phyloP scores from a whole-genome alignment of 2,113 vertebrate species.

The Pantherophis guttatus region DNA sequence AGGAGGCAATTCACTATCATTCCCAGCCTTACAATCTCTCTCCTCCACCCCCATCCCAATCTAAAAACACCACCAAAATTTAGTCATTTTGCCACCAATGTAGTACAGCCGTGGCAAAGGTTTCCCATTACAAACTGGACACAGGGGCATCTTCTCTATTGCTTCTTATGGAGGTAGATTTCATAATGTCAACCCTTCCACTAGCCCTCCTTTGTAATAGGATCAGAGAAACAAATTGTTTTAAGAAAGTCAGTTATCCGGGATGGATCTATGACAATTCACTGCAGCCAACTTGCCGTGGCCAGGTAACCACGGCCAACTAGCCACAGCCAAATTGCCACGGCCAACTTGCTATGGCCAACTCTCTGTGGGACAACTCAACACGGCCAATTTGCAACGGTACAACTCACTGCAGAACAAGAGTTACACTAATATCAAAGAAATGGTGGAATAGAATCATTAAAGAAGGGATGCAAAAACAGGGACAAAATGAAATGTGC shows the following conservation, averaged over 20 bases:
- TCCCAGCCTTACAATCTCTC: not conserved
- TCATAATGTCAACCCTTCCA: not conserved
- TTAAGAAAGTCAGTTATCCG: not conserved
- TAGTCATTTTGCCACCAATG: not conserved
- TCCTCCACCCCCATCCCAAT: not conserved
- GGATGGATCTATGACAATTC: not conserved
- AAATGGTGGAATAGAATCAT: not conserved
- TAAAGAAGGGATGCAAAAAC: not conserved
- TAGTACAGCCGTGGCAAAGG: not conserved
- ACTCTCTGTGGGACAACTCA: no score
- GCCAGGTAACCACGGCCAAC: no score
- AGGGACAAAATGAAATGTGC: not conserved
- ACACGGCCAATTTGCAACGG: not conserved
- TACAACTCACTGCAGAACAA: not conserved
- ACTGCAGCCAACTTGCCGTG: not conserved
- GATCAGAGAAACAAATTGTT: not conserved
- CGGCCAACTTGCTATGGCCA: not conserved
- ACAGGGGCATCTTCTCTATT: not conserved
- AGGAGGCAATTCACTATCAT: not conserved
- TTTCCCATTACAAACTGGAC: not conserved
- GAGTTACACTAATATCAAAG: not conserved
- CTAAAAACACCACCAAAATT: not conserved
- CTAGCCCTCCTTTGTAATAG: not conserved
- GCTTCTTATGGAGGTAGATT: slow-evolving; percentile 9
- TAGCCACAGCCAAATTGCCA: not conserved